These are phyloP conservation scores for Phenganax marumi DNA, from an alignment of 92 coral and sea anemone genomes.

Conservation along the genomic window DNA sequence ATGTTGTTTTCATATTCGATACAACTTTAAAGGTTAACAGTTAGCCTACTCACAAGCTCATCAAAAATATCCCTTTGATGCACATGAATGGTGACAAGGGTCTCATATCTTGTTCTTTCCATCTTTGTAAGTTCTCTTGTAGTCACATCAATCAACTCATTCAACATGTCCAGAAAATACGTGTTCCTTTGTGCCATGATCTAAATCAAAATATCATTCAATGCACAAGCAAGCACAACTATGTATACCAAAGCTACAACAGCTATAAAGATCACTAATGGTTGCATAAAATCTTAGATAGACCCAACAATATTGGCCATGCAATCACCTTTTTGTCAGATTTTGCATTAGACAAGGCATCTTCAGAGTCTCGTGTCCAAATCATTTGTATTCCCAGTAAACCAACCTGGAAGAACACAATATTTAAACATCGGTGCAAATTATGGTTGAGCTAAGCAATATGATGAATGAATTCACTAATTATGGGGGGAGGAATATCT, in stretches of 20 bases:
- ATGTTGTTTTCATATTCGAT: neutral
- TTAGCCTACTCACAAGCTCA: conserved; percentile 50
- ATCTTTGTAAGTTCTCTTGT: conserved; percentile 91
- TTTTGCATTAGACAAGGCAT: conserved; percentile 81
- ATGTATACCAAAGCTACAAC: neutral
- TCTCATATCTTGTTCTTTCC: conserved; percentile 88
- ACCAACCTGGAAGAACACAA: conserved; percentile 66
- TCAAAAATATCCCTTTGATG: conserved; percentile 98
- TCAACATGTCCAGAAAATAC: conserved; percentile 85
- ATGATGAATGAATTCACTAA: neutral
- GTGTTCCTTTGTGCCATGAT: conserved; percentile 94
- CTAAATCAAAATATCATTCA: conserved; percentile 36
- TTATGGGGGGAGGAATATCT: neutral
- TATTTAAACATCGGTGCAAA: neutral
- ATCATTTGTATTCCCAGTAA: conserved; percentile 97
- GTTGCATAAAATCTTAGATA: neutral
- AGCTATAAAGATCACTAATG: neutral
- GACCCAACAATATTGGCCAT: neutral
- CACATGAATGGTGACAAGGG: conserved; percentile 81
- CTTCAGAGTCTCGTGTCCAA: conserved; percentile 98
- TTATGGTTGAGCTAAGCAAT: neutral
- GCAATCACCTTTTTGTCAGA: conserved; percentile 86
- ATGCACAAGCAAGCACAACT: neutral
- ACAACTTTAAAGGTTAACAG: neutral
- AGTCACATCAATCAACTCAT: conserved; percentile 94